A percentile compares a stretch with the other conserved stretches of the same genome.
Conservation (phyloP, 2,113 vertebrate species). For the Epinephelus moara region DNA sequence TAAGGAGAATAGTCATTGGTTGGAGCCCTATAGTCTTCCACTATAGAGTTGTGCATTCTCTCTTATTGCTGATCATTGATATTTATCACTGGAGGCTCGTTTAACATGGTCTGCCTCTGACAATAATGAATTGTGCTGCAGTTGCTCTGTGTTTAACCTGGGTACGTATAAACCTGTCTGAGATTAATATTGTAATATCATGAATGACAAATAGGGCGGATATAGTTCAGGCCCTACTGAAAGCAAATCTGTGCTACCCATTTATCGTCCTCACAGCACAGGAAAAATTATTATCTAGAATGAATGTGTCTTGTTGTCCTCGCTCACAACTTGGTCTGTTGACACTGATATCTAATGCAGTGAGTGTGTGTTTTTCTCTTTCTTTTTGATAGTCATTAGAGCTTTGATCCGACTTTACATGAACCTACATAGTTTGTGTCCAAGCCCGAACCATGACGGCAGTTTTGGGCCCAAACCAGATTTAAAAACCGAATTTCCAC, state of each 20-base stretch:
- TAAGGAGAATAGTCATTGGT: too few relatives aligned
- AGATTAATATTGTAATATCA: constrained; percentile 79
- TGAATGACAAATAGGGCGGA: constrained; percentile 70
- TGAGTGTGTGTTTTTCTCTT: neutral
- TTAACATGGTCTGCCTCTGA: constrained; percentile 74
- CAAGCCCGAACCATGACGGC: too few relatives aligned
- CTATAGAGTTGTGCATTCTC: constrained; percentile 77
- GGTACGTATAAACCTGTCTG: constrained; percentile 80
- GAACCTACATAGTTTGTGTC: too few relatives aligned
- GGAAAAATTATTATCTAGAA: constrained; percentile 3
- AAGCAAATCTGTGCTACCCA: constrained; percentile 22
- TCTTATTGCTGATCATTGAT: constrained; percentile 73
- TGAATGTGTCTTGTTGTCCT: neutral
- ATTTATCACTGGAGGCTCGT: constrained; percentile 83
- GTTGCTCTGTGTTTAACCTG: constrained; percentile 80
- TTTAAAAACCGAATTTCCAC: too few relatives aligned
- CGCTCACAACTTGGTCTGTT: neutral
- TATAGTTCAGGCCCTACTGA: constrained; percentile 56
- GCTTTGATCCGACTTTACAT: too few relatives aligned
- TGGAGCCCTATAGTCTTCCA: constrained; percentile 41
- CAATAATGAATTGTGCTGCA: constrained; percentile 81
- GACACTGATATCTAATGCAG: neutral
- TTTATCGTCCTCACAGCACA: constrained; percentile 2
- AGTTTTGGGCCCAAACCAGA: too few relatives aligned
- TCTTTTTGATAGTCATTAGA: neutral